Conservation (phyloP, 2,888 invertebrate genomes). For the Penaeus monodon region DNA sequence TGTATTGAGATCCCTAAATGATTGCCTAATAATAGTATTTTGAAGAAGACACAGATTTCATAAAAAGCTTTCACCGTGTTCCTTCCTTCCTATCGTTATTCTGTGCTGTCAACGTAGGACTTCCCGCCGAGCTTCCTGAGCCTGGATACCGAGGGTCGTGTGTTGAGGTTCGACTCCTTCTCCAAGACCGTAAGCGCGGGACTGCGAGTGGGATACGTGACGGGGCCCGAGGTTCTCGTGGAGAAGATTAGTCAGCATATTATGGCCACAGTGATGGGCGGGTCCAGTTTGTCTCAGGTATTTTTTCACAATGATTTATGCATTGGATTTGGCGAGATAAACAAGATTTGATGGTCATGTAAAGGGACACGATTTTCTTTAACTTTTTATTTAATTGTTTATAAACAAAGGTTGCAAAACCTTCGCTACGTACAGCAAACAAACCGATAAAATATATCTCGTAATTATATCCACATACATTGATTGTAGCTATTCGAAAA, state of each 20-base stretch:
- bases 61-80: too few relatives aligned
- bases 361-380: neutral
- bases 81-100: too few relatives aligned
- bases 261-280: constrained; percentile 69
- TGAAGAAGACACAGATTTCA: too few relatives aligned
- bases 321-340: neutral
- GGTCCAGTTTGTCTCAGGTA: constrained; percentile 66
- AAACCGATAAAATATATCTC: too few relatives aligned
- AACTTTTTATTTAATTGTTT: too few relatives aligned
- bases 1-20: too few relatives aligned
- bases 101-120: neutral
- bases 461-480: too few relatives aligned
- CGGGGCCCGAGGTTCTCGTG: constrained; percentile 68
- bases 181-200: constrained; percentile 70
- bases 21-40: too few relatives aligned
- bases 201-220: constrained; percentile 69
- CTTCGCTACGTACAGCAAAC: too few relatives aligned
- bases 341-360: neutral
- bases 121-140: constrained; percentile 67
- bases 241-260: constrained; percentile 68
- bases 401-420: too few relatives aligned
- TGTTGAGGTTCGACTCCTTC: constrained; percentile 69
- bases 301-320: constrained; percentile 65
- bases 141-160: constrained; percentile 69
- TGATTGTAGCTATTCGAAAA: neutral